A percentile compares a stretch with the other conserved stretches of the same genome.
Conservation (phyloP, 2,888 invertebrate species). For the Drosophila seclusa region DNA sequence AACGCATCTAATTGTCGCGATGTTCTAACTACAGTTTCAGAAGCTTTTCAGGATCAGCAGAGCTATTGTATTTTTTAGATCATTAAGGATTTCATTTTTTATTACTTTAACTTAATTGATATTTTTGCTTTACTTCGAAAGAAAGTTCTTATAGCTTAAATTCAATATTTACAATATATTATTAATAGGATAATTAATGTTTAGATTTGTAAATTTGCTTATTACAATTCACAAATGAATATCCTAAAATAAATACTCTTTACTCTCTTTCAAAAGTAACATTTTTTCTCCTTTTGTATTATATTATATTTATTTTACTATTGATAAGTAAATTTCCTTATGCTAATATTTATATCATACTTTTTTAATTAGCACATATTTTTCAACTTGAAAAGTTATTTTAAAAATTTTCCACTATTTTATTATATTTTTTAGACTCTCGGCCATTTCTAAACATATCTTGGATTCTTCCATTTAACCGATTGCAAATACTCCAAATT, state of each 20-base stretch:
- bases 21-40: background rate
- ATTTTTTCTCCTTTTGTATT: background rate
- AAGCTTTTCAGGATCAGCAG: conserved; percentile 3
- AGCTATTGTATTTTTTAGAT: background rate
- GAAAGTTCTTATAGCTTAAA: background rate
- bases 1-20: conserved; percentile 7
- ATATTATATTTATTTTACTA: background rate
- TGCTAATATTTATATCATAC: background rate
- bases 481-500: background rate
- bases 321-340: background rate
- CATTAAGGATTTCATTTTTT: background rate
- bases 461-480: background rate
- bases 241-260: background rate
- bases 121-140: background rate
- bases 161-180: background rate
- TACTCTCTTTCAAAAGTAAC: rapidly evolving
- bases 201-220: background rate
- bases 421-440: background rate
- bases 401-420: background rate
- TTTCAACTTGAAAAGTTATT: background rate
- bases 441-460: background rate
- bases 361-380: no score
- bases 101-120: background rate
- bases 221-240: rapidly evolving
- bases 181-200: background rate